A percentile compares a stretch with the other conserved stretches of the same genome.
These are phyloP conservation scores for Sandelia bainsii DNA, from an alignment of 2,797 vertebrate genomes.

Conservation along the genomic window DNA sequence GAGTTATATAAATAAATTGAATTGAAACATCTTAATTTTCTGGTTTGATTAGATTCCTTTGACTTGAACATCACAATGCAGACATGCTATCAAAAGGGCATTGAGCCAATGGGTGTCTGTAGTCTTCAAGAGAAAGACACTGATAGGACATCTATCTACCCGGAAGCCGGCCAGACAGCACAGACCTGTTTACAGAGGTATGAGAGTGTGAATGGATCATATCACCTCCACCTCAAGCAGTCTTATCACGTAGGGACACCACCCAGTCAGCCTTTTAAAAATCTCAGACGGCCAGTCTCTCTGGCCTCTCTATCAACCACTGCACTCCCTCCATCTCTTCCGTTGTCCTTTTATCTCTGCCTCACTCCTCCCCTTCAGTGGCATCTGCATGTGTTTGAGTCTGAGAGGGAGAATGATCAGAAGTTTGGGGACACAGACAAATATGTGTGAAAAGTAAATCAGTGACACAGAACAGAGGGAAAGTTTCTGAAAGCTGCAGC, in stretches of 20 bases:
- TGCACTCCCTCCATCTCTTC: constrained; percentile 11
- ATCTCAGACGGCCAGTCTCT: constrained; percentile 31
- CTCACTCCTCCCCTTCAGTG: constrained; percentile 15
- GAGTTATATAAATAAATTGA: constrained; percentile 30
- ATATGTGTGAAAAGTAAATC: constrained; percentile 6
- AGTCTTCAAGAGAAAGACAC: constrained; percentile 24
- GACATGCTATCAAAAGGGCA: constrained; percentile 30
- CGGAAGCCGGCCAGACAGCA: constrained; percentile 25
- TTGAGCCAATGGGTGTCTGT: constrained; percentile 29
- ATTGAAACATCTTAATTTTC: constrained; percentile 42
- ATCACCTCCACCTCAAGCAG: constrained; percentile 62
- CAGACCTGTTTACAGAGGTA: constrained; percentile 42
- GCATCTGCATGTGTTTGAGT: constrained; percentile 16
- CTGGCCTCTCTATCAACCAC: constrained; percentile 24
- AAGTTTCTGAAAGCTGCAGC: background rate
- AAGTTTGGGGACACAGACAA: background rate
- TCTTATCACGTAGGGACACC: constrained; percentile 69
- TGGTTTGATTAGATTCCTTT: constrained; percentile 52
- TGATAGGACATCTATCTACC: constrained; percentile 44
- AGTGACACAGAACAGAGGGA: background rate
- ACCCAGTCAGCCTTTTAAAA: constrained; percentile 56
- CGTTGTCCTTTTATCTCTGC: constrained; percentile 40
- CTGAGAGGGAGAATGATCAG: constrained; percentile 13
- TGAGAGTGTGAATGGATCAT: constrained; percentile 42
- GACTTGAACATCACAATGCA: constrained; percentile 32